Percentiles rank a stretch among this genome's conserved stretches.
Conservation (phyloP, 2,113 vertebrate species). For the Atlantisia rogersi region DNA sequence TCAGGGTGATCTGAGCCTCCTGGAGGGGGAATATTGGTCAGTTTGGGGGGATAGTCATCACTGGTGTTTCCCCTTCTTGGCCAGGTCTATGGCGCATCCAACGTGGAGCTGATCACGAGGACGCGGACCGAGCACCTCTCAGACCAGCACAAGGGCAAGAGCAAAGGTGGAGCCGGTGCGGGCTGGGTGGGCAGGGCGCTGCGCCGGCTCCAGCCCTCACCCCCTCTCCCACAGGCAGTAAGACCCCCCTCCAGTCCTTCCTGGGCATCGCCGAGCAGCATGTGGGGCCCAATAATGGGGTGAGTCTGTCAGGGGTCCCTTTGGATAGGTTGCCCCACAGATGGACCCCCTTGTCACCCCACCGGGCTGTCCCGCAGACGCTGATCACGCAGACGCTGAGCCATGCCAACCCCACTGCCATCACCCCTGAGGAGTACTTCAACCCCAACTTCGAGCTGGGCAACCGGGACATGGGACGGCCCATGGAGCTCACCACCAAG, state of each 20-base stretch:
- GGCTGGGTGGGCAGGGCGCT: background rate
- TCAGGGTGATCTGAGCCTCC: background rate
- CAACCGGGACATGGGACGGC: conserved; percentile 91
- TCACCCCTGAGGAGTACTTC: conserved; percentile 97
- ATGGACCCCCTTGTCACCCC: background rate
- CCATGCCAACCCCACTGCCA: conserved; percentile 88
- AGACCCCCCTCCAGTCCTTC: conserved; percentile 96
- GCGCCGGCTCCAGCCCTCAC: background rate
- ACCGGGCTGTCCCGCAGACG: conserved; percentile 68
- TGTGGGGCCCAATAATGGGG: conserved; percentile 91
- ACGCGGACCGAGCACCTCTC: conserved; percentile 95
- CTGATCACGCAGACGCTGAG: conserved; percentile 93
- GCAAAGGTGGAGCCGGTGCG: conserved; percentile 82
- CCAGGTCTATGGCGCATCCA: conserved; percentile 95
- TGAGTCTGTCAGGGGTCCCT: conserved; percentile 68
- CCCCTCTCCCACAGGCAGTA: conserved; percentile 82
- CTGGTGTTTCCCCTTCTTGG: background rate
- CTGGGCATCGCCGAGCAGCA: conserved; percentile 97
- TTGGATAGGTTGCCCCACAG: background rate
- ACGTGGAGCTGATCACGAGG: conserved; percentile 95
- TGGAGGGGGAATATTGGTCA: too few relatives aligned
- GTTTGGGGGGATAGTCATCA: background rate
- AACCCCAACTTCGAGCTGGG: conserved; percentile 86
- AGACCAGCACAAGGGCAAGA: conserved; percentile 95
- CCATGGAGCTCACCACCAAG: conserved; percentile 97